Evolutionary conservation across 1,140 invertebrate genomes (phyloP), one percentile per base, ranked within the genome.

Genomic region (Pseudoatta argentina): DNA sequence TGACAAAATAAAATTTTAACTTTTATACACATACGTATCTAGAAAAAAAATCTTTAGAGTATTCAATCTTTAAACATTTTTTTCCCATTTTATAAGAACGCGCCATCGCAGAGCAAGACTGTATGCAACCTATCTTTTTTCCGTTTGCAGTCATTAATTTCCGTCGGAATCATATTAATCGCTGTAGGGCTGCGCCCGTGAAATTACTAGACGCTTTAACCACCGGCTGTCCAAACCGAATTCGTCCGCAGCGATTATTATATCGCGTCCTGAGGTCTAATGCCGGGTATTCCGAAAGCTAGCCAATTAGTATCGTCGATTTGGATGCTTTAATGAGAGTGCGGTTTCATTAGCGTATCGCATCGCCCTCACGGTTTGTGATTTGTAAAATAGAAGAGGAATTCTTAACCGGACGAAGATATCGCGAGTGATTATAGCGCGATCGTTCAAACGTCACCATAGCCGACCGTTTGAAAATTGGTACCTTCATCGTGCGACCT

Each of bases 191-290:
- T 81, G 86, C 82, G 85, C 86, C 86, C 88, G 83, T 87, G 86
- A 90, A 92, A 94, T 93, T 93, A 93, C 91, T 92, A 92, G 89
- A 88, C 89, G 90, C 85, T 92, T 90, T 94, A 94, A 94, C 88
- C 92, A 94, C 92, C 81, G 92, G 91, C 92, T 94, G 93, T 94
- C 93, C 86, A 85, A 88, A 76, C 87, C 89, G 89, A 92, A 92
- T 89, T 85, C 87, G 87, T 90, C 87, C 87, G 89, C 83, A 82
- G 89, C 91, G 90, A 89, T 92, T 90, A 88, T 88, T 91, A 91
- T 88, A 89, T 92, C 89, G 89, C 88, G 86, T 85, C 88, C 89
- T 89, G 88, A 91, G 87, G 88, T 87, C 91, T 94, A 94, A 94
- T 94, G 90, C 93, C 86, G 90, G 93, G 89, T 93, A 91, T 94